Evolutionary conservation across 2,888 invertebrate species (phyloP).

Genomic region (Philereme vetulata): DNA sequence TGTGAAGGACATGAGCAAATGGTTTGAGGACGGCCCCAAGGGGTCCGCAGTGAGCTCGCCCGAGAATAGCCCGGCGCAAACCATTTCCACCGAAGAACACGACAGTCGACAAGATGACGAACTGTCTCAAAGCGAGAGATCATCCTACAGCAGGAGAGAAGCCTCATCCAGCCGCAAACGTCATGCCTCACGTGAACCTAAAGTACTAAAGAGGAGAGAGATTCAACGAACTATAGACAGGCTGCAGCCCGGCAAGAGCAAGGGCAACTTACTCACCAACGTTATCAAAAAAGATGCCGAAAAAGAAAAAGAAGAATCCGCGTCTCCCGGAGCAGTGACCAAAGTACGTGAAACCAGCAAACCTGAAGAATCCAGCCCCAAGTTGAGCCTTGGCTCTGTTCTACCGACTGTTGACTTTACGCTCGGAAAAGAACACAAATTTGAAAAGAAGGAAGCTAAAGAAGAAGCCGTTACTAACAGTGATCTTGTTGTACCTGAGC

Average conservation of each 20-base stretch:
- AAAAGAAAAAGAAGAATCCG: constrained; percentile 82
- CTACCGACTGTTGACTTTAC: constrained; percentile 88
- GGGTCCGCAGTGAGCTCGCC: constrained; percentile 90
- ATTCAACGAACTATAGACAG: constrained; percentile 92
- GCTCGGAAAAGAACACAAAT: constrained; percentile 87
- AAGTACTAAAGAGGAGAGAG: constrained; percentile 85
- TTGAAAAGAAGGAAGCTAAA: constrained; percentile 63
- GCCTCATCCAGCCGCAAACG: constrained; percentile 69
- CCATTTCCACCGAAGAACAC: constrained; percentile 85
- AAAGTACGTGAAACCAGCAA: constrained; percentile 86
- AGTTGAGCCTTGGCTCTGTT: constrained; percentile 93
- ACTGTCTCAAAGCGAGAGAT: constrained; percentile 66
- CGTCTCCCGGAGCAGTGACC: constrained; percentile 78
- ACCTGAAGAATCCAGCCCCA: constrained; percentile 88
- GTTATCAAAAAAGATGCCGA: constrained; percentile 80
- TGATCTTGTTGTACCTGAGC: constrained; percentile 35
- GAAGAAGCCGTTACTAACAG: constrained; percentile 23
- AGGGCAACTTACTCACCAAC: constrained; percentile 92
- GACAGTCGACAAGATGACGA: constrained; percentile 76
- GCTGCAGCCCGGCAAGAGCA: constrained; percentile 93
- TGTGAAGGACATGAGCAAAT: constrained; percentile 93
- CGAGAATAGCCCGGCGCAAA: constrained; percentile 89
- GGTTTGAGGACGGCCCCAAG: constrained; percentile 93
- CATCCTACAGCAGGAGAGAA: constrained; percentile 64
- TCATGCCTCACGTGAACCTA: constrained; percentile 70